Percentiles rank a stretch among this genome's conserved stretches.
These are phyloP conservation scores for Styela clava DNA, from an alignment of 23 tunicate species.

Conservation along the genomic window DNA sequence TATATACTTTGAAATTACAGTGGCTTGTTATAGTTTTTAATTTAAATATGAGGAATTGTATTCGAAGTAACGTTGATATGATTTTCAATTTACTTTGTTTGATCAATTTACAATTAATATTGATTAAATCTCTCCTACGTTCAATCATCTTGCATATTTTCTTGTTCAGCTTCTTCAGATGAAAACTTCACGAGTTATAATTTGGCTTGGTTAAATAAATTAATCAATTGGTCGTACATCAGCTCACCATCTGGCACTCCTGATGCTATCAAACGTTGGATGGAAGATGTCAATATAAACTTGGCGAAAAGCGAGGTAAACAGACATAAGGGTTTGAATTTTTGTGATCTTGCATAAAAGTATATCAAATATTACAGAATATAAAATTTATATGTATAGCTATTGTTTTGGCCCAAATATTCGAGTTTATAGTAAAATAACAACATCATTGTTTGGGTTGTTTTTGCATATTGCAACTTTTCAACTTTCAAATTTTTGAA, in stretches of 20 bases:
- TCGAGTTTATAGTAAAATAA: no score
- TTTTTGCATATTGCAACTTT: no score
- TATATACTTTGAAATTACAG: no score
- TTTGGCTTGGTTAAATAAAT: slow-evolving; percentile 60
- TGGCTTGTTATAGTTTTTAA: no score
- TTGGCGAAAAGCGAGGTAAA: slow-evolving; percentile 47
- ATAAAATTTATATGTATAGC: not conserved
- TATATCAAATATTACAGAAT: not conserved
- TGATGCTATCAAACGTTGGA: slow-evolving; percentile 44
- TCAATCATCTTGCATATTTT: not conserved
- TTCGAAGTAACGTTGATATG: no score
- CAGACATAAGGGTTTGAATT: not conserved
- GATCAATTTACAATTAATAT: no score
- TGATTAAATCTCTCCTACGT: not conserved
- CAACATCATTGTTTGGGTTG: no score
- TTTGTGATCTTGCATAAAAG: not conserved
- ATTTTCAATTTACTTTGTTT: no score
- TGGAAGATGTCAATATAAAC: slow-evolving; percentile 54
- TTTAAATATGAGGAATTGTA: no score
- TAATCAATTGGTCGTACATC: slow-evolving; percentile 44
- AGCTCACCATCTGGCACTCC: slow-evolving; percentile 39
- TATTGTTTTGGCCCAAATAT: no score
- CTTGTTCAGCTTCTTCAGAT: slow-evolving; percentile 6
- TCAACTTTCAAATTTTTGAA: no score
- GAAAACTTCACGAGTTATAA: slow-evolving; percentile 12